A percentile compares a stretch with the other conserved stretches of the same genome.
Conservation (phyloP, 2,888 invertebrate species). For the Apantesis nais region DNA sequence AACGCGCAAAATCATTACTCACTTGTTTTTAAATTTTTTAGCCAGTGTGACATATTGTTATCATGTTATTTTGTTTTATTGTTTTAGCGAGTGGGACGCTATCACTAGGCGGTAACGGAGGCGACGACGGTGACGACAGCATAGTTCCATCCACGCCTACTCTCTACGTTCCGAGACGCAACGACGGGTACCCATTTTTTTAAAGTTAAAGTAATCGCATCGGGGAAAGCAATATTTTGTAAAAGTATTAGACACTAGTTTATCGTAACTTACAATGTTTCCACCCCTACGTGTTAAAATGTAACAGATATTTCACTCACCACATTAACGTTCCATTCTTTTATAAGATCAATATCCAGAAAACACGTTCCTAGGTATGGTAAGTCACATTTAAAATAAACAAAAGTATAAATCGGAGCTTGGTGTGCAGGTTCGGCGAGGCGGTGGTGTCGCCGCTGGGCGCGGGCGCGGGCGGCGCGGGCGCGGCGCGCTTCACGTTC, state of each 20-base stretch:
- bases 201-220: too few relatives aligned
- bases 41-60: too few relatives aligned
- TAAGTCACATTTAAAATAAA: too few relatives aligned
- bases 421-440: slow-evolving; percentile 89
- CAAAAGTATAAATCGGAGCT: background rate
- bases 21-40: too few relatives aligned
- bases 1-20: too few relatives aligned
- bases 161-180: slow-evolving; percentile 91
- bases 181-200: slow-evolving; percentile 86
- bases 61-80: background rate
- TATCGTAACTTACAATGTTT: too few relatives aligned
- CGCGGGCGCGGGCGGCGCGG: slow-evolving; percentile 87
- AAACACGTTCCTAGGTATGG: too few relatives aligned
- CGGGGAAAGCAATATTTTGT: background rate
- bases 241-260: background rate
- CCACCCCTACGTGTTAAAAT: too few relatives aligned
- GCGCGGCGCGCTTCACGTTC: slow-evolving; percentile 80
- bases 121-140: slow-evolving; percentile 85
- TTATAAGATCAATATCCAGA: too few relatives aligned
- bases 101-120: slow-evolving; percentile 74
- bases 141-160: slow-evolving; percentile 97
- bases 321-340: too few relatives aligned
- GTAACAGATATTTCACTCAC: too few relatives aligned
- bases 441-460: slow-evolving; percentile 95
- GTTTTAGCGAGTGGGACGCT: slow-evolving; percentile 70